phyloP scores from a whole-genome alignment of 2,797 vertebrate species.

The Leptoclinus maculatus region DNA sequence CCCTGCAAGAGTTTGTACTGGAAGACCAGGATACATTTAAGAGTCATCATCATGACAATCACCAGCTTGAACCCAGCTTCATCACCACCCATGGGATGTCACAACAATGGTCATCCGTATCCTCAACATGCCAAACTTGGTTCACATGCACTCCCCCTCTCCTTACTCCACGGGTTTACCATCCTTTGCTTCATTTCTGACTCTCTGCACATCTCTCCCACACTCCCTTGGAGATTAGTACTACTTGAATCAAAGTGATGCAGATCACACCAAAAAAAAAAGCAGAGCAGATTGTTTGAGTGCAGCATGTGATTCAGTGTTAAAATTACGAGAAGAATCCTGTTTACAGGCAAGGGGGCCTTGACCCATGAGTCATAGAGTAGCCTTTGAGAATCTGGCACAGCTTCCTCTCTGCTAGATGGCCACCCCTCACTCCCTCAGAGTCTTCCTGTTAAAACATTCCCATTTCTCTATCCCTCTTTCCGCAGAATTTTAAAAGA shows the following conservation, averaged over 20 bases:
- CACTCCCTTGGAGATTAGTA: conserved; percentile 38
- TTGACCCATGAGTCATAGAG: conserved; percentile 75
- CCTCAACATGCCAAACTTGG: conserved; percentile 1
- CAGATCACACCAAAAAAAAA: conserved; percentile 8
- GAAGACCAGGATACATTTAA: conserved; percentile 21
- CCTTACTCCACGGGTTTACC: background rate
- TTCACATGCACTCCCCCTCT: conserved; percentile 25
- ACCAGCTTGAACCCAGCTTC: conserved; percentile 10
- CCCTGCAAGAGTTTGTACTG: conserved; percentile 1
- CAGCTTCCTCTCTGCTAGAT: conserved; percentile 33
- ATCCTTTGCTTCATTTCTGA: conserved; percentile 17
- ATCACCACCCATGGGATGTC: conserved; percentile 20
- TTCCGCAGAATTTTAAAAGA: conserved; percentile 22
- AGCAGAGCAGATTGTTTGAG: conserved; percentile 17
- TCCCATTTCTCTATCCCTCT: conserved; percentile 20
- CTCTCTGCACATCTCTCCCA: conserved; percentile 15
- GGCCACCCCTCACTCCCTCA: conserved; percentile 53
- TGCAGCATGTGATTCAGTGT: conserved; percentile 60
- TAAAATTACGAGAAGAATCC: conserved; percentile 71
- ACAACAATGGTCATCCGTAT: conserved; percentile 9
- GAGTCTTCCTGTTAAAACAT: conserved; percentile 33
- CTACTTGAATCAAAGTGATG: conserved; percentile 46
- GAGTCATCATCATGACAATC: conserved; percentile 11
- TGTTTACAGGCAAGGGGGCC: conserved; percentile 69
- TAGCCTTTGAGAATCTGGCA: conserved; percentile 64